These are phyloP conservation scores for Ophonus ardosiacus DNA, from an alignment of 2,888 invertebrate genomes.

Conservation along the genomic window DNA sequence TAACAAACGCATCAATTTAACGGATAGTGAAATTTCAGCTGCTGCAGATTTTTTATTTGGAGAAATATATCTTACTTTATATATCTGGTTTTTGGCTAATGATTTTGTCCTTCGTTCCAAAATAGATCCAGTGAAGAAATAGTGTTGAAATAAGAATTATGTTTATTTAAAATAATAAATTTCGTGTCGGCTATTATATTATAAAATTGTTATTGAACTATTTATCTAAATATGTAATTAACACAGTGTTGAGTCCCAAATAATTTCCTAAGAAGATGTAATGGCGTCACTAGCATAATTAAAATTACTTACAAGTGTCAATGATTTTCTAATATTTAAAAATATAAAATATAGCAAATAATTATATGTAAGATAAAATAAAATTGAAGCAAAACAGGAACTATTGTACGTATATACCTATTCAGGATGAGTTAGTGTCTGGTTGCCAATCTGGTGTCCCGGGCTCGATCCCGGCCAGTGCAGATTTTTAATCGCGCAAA, in stretches of 20 bases:
- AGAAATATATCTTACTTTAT: constrained; percentile 35
- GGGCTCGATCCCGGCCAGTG: too few species aligned
- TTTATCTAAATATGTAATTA: not conserved
- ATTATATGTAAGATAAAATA: too few species aligned
- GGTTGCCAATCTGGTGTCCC: too few species aligned
- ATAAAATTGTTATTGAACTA: constrained; percentile 6
- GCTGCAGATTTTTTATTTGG: constrained; percentile 31
- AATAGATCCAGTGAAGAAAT: constrained; percentile 40
- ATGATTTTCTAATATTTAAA: too few species aligned
- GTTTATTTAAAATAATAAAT: constrained; percentile 31
- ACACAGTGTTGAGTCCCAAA: not conserved
- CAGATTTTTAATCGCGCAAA: too few species aligned
- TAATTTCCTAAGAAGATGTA: too few species aligned
- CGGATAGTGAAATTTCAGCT: not conserved
- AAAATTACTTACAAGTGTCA: too few species aligned
- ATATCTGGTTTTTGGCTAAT: constrained; percentile 36
- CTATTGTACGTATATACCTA: too few species aligned
- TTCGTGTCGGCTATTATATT: constrained; percentile 2
- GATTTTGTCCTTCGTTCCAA: constrained; percentile 22
- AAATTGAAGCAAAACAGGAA: too few species aligned
- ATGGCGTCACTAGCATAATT: too few species aligned
- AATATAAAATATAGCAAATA: too few species aligned
- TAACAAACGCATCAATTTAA: constrained; percentile 23
- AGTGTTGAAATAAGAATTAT: constrained; percentile 32
- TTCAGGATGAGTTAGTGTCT: too few species aligned